Conservation (phyloP, 2,888 invertebrate species). For the Antitype chi region DNA sequence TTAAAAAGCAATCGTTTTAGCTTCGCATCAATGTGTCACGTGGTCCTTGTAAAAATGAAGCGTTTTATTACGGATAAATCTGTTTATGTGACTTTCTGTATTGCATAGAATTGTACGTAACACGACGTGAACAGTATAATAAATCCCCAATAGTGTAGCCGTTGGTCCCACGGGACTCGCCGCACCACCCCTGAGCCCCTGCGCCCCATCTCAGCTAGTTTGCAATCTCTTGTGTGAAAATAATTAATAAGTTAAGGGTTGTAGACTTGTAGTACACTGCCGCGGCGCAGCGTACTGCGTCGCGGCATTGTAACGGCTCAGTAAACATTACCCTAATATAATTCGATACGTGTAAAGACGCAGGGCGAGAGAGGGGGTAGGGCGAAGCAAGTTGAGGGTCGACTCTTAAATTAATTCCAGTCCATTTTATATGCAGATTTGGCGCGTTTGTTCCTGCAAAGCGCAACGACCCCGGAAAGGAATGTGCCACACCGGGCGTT, state of each 20-base stretch:
- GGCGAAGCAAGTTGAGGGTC: background rate
- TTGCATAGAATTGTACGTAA: background rate
- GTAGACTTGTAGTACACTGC: constrained; percentile 59
- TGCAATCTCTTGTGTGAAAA: constrained; percentile 64
- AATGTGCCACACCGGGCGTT: constrained; percentile 1
- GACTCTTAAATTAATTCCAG: constrained; percentile 50
- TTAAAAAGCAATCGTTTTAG: constrained; percentile 8
- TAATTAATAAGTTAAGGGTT: constrained; percentile 69
- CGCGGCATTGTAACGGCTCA: too few species aligned
- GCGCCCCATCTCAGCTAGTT: constrained; percentile 17
- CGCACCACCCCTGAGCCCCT: background rate
- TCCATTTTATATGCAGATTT: constrained; percentile 67
- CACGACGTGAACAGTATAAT: background rate
- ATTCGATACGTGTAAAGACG: constrained; percentile 54
- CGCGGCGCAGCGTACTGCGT: too few species aligned
- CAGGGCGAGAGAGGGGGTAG: constrained; percentile 12
- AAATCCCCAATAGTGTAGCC: background rate
- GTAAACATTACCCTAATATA: constrained; percentile 69
- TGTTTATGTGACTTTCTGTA: constrained; percentile 12
- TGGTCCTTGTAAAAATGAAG: background rate
- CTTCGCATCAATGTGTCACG: background rate
- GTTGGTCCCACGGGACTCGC: constrained; percentile 23
- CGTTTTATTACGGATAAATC: constrained; percentile 34
- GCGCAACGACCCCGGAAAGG: constrained; percentile 48
- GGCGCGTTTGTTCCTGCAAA: constrained; percentile 44